Evolutionary conservation across 2,888 invertebrate species (phyloP), one percentile per base, ranked within the genome.

Genomic region (Cheilosia soror): DNA sequence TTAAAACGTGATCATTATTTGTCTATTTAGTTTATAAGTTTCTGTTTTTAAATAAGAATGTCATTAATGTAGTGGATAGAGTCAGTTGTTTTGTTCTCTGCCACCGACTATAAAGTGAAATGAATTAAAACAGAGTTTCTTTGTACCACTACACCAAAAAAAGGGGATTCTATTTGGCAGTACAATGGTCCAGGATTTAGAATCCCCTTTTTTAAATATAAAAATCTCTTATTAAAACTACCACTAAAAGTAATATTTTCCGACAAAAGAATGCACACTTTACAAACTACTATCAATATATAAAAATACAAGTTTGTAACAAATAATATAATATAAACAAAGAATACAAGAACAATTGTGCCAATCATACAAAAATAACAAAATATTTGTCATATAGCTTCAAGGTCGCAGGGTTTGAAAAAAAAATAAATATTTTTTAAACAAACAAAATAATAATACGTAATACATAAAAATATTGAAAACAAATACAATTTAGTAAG

Each of bases 361-460:
- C 84, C 84, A 85, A 85, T 80, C 65, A 75, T 69, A 68, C 6
- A 47, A 29, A 57, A 65, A 71, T 27, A 60, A 75, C 51, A 80
- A 69, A 71, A 55, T 40, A 65, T 71, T 49, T 80, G 60, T 80
- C 69, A 66, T 49, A 81, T 80, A 76, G 71, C 80, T 81, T 81
- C 65, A 76, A 71, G 76, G 76, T 85, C 53, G 69, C 85, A 85
- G 81, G 85, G 85, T 85, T 85, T 85, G 71, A 80, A 78, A 73
- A 40, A 72, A 20, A 20, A 20, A 20, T 0, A 1, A 15, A 42
- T 71, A 78, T 68, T 77, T 68, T 75, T 68, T 49, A 62, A 60
- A 69, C 4, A 62, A 53, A 9, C 51, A 60, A 57, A 53, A 51
- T 40, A 42, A n/a, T 11, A 51, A 79, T 79, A 72, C 72, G 72